Percentiles rank a stretch among this genome's conserved stretches.
These are phyloP conservation scores for Drosophila birchii DNA, from an alignment of 2,888 invertebrate genomes.

Conservation along the genomic window DNA sequence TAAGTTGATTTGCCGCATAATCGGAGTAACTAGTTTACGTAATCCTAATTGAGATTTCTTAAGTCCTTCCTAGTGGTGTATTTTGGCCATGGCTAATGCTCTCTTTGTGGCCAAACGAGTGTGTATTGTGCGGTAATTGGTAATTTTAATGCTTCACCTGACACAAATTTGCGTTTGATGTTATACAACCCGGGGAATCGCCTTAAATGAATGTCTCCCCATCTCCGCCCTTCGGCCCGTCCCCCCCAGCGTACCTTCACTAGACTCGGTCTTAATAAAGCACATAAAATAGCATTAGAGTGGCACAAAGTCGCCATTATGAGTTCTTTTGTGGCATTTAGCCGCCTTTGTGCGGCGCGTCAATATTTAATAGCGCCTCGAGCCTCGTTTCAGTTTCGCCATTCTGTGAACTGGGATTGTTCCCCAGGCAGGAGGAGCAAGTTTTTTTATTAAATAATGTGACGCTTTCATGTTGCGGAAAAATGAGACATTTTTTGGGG, in stretches of 20 bases:
- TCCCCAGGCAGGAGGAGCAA: slow-evolving; percentile 46
- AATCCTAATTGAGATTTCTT: slow-evolving; percentile 45
- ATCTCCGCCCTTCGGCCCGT: not conserved
- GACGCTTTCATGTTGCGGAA: slow-evolving; percentile 42
- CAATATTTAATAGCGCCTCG: slow-evolving; percentile 72
- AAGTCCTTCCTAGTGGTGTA: slow-evolving; percentile 1
- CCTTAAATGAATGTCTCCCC: slow-evolving; percentile 35
- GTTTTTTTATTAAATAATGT: slow-evolving; percentile 56
- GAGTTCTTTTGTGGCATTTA: slow-evolving; percentile 79
- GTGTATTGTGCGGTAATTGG: slow-evolving; percentile 64
- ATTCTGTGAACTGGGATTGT: slow-evolving; percentile 41
- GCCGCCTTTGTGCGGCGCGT: slow-evolving; percentile 70
- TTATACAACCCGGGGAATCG: slow-evolving; percentile 44
- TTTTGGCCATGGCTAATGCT: slow-evolving; percentile 20
- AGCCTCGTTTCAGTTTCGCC: slow-evolving; percentile 42
- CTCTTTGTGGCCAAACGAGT: slow-evolving; percentile 42
- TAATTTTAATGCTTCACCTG: slow-evolving; percentile 75
- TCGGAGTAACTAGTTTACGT: slow-evolving; percentile 34
- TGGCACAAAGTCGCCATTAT: slow-evolving; percentile 70
- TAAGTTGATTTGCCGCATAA: slow-evolving; percentile 19
- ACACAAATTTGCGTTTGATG: slow-evolving; percentile 66
- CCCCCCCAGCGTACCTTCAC: not conserved
- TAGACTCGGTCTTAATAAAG: slow-evolving; percentile 62
- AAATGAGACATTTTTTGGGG: slow-evolving; percentile 30
- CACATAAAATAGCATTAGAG: slow-evolving; percentile 75